Conservation (phyloP, 2,888 invertebrate species). For the Fissipunctia ypsillon region DNA sequence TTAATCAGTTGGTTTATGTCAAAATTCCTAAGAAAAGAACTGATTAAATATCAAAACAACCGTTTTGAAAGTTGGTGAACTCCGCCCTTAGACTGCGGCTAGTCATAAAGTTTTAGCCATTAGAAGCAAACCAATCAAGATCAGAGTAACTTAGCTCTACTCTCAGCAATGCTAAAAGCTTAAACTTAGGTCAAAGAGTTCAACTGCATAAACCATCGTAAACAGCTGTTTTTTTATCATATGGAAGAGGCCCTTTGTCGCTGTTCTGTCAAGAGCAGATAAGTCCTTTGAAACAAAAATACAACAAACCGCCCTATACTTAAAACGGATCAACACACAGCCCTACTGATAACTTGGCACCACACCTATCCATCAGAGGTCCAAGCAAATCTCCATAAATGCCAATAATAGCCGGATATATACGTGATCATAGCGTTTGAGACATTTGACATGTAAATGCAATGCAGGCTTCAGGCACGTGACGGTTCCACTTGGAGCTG, state of each 20-base stretch:
- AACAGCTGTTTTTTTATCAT: neutral
- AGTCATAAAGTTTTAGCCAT: too few relatives aligned
- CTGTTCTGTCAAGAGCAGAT: too few relatives aligned
- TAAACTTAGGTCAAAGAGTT: neutral
- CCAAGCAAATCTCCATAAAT: constrained; percentile 55
- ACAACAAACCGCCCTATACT: neutral
- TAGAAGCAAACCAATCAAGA: too few relatives aligned
- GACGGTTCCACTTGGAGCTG: constrained; percentile 20
- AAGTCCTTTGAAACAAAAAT: too few relatives aligned
- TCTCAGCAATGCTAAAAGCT: neutral
- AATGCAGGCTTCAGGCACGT: constrained; percentile 36
- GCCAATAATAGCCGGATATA: constrained; percentile 63
- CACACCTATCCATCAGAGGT: constrained; percentile 8
- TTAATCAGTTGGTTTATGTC: too few relatives aligned
- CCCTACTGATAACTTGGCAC: neutral
- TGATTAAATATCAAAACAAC: too few relatives aligned
- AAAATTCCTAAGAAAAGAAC: too few relatives aligned
- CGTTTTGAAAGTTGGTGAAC: too few relatives aligned
- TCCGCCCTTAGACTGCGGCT: too few relatives aligned
- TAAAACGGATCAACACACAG: neutral
- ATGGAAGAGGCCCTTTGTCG: too few relatives aligned
- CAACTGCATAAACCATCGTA: neutral
- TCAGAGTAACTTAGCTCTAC: neutral
- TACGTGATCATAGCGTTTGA: constrained; percentile 61
- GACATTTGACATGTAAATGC: constrained; percentile 63